Evolutionary conservation across 2,797 vertebrate species (phyloP), one percentile per base, ranked within the genome.

Genomic region (Hemibagrus guttatus): DNA sequence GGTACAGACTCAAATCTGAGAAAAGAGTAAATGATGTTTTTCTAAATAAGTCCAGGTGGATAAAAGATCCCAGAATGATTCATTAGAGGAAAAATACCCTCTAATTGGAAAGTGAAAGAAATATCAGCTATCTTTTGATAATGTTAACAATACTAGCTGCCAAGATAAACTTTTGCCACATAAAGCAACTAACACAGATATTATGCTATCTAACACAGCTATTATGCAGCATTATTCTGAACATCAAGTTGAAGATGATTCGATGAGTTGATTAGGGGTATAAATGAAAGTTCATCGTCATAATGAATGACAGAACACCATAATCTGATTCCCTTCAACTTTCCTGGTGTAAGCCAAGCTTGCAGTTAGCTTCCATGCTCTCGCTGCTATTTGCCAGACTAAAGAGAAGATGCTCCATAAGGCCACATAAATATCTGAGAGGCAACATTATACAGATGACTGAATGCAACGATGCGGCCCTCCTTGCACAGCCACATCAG

Each of bases 361-460:
- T 61, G 52, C 68, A 56, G 72, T 31, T 76, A 61, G 58, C 28
- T 61, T 11, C 74, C 28, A 16, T 17, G 19, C 23, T 42, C 31
- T 49, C 23, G 35, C 68, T 74, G 17, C 5, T 63, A n/a, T 79
- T 84, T 42, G 56, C 83, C 66, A 52, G 23, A 84, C 86, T 68
- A 31, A 78, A 74, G 31, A 54, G 61, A 46, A 63, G 82, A 79
- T 87, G 74, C 78, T 85, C 52, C 61, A 68, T 35, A 85, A 59
- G 17, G 54, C 56, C n/a, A 71, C 71, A 49, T 72, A 82, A 87
- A 87, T 68, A 26, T 61, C 79, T 58, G 54, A 87, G 78, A 83
- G 81, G 83, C 66, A 54, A 84, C 66, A 59, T 88, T 69, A 87
- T 76, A 81, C 12, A 80, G 79, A 61, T 82, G 85, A 87, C 68